A percentile compares a stretch with the other conserved stretches of the same genome.
phyloP scores from a whole-genome alignment of 2,888 invertebrate species.

The Microctonus brassicae region DNA sequence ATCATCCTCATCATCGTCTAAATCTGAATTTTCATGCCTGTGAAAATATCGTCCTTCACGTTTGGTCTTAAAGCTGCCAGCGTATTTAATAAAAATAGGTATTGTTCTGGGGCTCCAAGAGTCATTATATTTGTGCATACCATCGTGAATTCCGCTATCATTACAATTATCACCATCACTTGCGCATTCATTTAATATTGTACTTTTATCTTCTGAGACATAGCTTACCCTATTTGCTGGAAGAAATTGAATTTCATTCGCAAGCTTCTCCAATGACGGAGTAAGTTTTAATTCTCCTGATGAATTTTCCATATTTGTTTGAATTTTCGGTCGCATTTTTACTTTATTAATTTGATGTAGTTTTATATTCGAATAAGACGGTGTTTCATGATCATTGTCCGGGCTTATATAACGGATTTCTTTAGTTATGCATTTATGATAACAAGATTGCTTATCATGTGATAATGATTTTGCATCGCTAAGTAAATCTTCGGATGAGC shows the following conservation, averaged over 20 bases:
- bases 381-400: slow-evolving; percentile 46
- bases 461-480: slow-evolving; percentile 41
- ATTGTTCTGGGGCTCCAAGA: slow-evolving; percentile 43
- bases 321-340: slow-evolving; percentile 48
- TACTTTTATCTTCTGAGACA: slow-evolving; percentile 11
- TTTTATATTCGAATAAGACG: slow-evolving; percentile 56
- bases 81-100: slow-evolving; percentile 37
- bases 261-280: slow-evolving; percentile 61
- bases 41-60: slow-evolving; percentile 40
- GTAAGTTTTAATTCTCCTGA: slow-evolving; percentile 53
- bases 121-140: slow-evolving; percentile 52
- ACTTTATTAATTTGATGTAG: slow-evolving; percentile 45
- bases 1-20: slow-evolving; percentile 26
- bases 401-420: slow-evolving; percentile 31
- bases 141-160: slow-evolving; percentile 43
- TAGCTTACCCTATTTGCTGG: slow-evolving; percentile 51
- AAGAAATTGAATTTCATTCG: slow-evolving; percentile 62
- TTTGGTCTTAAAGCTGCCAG: slow-evolving; percentile 49
- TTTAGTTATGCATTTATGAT: slow-evolving; percentile 18
- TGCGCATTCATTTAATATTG: neutral
- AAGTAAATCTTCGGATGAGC: slow-evolving; percentile 27
- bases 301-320: slow-evolving; percentile 45
- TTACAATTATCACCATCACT: slow-evolving; percentile 1
- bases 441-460: slow-evolving; percentile 45
- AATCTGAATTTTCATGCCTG: slow-evolving; percentile 13